Conservation (phyloP, 2,888 invertebrate genomes). For the Acleris cristana region DNA sequence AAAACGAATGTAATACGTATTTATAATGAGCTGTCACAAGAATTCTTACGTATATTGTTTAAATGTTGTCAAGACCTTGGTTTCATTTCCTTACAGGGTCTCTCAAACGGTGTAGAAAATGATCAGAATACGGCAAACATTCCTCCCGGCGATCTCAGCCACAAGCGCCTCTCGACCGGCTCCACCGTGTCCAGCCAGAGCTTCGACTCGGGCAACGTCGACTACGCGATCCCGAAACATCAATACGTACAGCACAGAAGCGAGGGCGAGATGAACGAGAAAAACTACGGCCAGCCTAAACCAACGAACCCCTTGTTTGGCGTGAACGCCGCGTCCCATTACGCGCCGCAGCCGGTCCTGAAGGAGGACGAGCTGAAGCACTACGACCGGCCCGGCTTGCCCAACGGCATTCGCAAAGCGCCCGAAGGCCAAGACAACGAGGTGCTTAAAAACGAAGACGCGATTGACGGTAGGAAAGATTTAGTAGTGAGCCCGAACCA, state of each 20-base stretch:
- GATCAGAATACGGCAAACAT: conserved; percentile 74
- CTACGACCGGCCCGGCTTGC: conserved; percentile 64
- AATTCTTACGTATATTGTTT: neutral
- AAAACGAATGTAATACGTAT: too few species aligned
- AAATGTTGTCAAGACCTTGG: neutral
- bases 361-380: conserved; percentile 58
- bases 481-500: conserved; percentile 74
- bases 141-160: conserved; percentile 63
- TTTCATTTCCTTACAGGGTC: conserved; percentile 64
- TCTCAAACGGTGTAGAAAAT: conserved; percentile 78
- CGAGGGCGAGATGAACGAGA: conserved; percentile 59
- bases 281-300: conserved; percentile 62
- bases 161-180: conserved; percentile 75
- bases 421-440: conserved; percentile 94
- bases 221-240: conserved; percentile 73
- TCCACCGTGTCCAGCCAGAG: conserved; percentile 78
- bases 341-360: conserved; percentile 65
- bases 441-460: conserved; percentile 84
- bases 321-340: conserved; percentile 77
- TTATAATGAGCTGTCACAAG: too few species aligned
- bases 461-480: conserved; percentile 84
- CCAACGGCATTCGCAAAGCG: conserved; percentile 85
- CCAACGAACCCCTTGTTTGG: conserved; percentile 76
- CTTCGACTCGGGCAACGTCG: conserved; percentile 71
- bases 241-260: conserved; percentile 59